phyloP scores from a whole-genome alignment of 2,113 vertebrate species.

The Myrmecophaga tridactyla region DNA sequence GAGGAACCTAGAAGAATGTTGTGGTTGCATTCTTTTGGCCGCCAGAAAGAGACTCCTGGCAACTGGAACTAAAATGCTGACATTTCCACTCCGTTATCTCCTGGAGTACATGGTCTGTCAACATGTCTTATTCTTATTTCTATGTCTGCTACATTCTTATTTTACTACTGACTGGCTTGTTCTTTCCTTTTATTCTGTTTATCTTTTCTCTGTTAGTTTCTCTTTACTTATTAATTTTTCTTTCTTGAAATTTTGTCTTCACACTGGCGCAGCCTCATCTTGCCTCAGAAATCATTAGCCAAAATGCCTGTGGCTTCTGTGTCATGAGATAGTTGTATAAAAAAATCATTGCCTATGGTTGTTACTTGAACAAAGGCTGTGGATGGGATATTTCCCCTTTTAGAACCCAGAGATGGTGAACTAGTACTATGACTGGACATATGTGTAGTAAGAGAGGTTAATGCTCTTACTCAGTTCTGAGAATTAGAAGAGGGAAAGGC shows the following conservation, averaged over 20 bases:
- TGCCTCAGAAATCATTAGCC: not conserved
- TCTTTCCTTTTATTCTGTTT: not conserved
- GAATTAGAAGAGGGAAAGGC: not conserved
- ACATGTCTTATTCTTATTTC: not conserved
- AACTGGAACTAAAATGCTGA: not conserved
- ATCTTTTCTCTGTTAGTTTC: not conserved
- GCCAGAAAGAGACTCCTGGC: not conserved
- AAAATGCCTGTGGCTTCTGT: not conserved
- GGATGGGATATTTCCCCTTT: not conserved
- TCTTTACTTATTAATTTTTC: not conserved
- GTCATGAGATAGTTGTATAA: not conserved
- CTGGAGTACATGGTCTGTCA: not conserved
- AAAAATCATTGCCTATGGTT: not conserved
- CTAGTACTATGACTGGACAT: not conserved
- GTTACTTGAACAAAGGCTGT: not conserved
- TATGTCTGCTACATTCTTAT: not conserved
- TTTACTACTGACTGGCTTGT: not conserved
- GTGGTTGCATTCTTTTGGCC: conserved; percentile 1
- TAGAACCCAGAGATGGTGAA: not conserved
- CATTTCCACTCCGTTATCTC: conserved; percentile 28
- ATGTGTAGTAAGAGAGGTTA: not conserved
- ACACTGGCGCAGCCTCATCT: not conserved
- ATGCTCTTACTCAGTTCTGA: not conserved
- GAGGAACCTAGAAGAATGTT: not conserved
- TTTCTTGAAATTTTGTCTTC: conserved; percentile 23